Percentiles rank a stretch among this genome's conserved stretches.
phyloP scores from a whole-genome alignment of 2,113 vertebrate genomes.

The Puntigrus tetrazona region DNA sequence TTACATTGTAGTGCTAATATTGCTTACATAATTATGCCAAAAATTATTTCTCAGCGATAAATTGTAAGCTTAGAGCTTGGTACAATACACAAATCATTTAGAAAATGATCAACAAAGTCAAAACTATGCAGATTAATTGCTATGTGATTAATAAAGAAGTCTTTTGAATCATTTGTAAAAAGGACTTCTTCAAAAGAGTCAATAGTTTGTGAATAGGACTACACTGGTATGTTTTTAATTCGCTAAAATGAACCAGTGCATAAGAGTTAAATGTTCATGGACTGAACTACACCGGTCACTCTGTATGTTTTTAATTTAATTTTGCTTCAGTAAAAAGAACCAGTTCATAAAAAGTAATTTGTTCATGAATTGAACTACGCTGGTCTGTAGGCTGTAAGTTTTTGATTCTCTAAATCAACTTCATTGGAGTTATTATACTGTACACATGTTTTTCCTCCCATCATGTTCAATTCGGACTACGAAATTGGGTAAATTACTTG shows the following conservation, averaged over 20 bases:
- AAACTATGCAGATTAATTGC: neutral
- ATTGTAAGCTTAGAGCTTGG: neutral
- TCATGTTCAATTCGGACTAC: neutral
- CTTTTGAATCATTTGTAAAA: neutral
- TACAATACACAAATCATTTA: neutral
- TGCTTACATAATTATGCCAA: neutral
- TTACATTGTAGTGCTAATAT: neutral
- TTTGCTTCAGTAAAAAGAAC: neutral
- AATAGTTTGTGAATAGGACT: neutral
- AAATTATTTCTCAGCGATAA: neutral
- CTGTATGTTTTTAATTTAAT: neutral
- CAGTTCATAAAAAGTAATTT: neutral
- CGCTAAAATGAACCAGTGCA: neutral
- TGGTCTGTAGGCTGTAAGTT: neutral
- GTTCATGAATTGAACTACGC: neutral
- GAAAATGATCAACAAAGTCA: neutral
- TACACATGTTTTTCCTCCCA: neutral
- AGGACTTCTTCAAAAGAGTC: neutral
- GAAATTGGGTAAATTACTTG: neutral
- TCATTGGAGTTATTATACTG: neutral
- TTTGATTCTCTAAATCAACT: neutral
- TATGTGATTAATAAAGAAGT: neutral
- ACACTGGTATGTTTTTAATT: neutral
- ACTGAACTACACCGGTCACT: rapidly evolving
- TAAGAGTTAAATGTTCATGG: neutral